Evolutionary conservation across 2,888 invertebrate species (phyloP), one percentile per base, ranked within the genome.

Genomic region (Chymomyza fuscimana): DNA sequence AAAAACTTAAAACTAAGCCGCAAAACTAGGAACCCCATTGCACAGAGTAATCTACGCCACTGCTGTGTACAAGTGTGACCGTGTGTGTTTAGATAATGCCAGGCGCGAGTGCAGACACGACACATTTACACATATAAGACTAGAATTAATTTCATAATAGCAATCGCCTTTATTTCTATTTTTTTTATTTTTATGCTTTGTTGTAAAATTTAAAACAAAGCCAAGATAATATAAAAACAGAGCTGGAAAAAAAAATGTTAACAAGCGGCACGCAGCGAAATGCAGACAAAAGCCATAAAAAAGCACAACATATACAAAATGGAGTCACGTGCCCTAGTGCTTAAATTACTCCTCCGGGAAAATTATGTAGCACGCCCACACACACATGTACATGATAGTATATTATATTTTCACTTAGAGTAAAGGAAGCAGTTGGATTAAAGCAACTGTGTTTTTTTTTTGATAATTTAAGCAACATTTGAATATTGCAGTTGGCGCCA

Each of bases 71-170:
- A 25, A 32, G 32, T 60, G 52, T 16, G 36, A 22, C 63, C 51
- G 36, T 36, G 50, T 15, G 32, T 25, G 52, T 32, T 29, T 29
- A 50, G 50, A 61, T 40, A 63, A 64, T 64, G 64, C 15, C 15
- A 67, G 62, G 16, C 56, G 29, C 46, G 60, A 68, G 7, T 52
- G 51, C 56, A 51, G 19, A 56, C 72, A 65, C 67, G 73, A 69
- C 73, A 73, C 69, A 78, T 74, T 72, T 74, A 51, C 56, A 74
- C 83, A 86, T 15, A 46, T 83, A 69, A 82, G 77, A 86, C 79
- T 81, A 70, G 73, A 86, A 79, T 83, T 82, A 74, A 82, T 83
- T 79, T 84, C 62, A 67, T 84, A 79, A 77, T 65, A 32, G 72
- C 69, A 54, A 71, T 22, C 15, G 58, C 10, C 29, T 58, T 29